A percentile compares a stretch with the other conserved stretches of the same genome.
Conservation (phyloP, 2,113 vertebrate genomes). For the Crocuta crocuta region DNA sequence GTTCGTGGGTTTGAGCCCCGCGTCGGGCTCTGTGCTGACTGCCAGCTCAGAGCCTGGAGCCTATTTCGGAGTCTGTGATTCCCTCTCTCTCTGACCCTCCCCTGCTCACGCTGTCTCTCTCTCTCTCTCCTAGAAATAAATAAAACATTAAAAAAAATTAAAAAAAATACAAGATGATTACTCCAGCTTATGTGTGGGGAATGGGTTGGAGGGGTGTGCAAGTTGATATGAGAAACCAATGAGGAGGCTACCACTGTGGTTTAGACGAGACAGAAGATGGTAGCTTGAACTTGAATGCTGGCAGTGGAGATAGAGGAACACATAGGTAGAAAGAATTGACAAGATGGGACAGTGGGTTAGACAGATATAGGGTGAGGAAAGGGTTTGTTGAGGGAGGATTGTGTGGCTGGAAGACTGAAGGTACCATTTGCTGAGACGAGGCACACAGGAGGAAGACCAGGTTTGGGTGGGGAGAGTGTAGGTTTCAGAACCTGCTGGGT, state of each 20-base stretch:
- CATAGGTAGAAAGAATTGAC: neutral
- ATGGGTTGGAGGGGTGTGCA: too few relatives aligned
- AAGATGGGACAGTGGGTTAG: neutral
- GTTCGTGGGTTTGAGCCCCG: too few relatives aligned
- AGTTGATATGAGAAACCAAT: neutral
- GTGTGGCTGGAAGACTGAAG: neutral
- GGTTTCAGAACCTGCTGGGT: slow-evolving; percentile 3
- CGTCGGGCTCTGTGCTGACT: too few relatives aligned
- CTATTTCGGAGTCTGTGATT: too few relatives aligned
- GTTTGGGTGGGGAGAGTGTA: neutral
- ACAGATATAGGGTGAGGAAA: neutral
- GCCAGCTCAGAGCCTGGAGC: too few relatives aligned
- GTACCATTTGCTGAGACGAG: neutral
- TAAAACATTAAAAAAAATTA: too few relatives aligned
- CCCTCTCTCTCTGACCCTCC: too few relatives aligned
- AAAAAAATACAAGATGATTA: too few relatives aligned
- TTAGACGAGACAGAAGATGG: neutral
- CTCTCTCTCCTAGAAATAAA: too few relatives aligned
- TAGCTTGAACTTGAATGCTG: neutral
- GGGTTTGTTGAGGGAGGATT: neutral
- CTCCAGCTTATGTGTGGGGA: neutral
- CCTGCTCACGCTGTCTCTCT: too few relatives aligned
- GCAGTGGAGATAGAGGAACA: neutral
- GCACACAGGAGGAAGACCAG: neutral
- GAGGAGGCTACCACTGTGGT: neutral